phyloP scores from a whole-genome alignment of 2,888 invertebrate genomes.

The Aelia acuminata region DNA sequence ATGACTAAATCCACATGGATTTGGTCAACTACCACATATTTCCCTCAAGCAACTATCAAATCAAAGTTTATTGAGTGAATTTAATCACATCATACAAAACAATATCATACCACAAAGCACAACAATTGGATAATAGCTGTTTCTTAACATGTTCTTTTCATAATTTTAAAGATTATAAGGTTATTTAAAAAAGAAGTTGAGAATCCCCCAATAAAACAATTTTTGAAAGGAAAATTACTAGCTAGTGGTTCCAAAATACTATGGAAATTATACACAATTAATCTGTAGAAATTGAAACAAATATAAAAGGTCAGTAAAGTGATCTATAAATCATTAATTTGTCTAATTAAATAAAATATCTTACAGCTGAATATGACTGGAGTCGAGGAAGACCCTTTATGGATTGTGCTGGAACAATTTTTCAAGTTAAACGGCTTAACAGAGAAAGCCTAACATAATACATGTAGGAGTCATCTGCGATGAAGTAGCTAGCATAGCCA shows the following conservation, averaged over 20 bases:
- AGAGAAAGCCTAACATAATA: too few relatives aligned
- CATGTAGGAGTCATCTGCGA: too few relatives aligned
- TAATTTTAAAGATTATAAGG: not conserved
- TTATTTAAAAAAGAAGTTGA: not conserved
- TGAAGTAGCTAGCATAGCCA: too few relatives aligned
- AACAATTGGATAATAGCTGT: not conserved
- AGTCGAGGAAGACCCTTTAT: too few relatives aligned
- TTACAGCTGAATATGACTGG: too few relatives aligned
- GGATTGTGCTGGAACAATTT: too few relatives aligned
- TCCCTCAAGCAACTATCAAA: not conserved
- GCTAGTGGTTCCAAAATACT: not conserved
- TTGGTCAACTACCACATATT: too few relatives aligned
- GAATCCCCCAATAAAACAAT: not conserved
- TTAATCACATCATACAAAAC: not conserved
- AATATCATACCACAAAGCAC: not conserved
- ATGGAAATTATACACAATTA: not conserved
- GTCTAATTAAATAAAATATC: too few relatives aligned
- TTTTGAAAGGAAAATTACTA: not conserved
- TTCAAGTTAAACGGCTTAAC: too few relatives aligned
- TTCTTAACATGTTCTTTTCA: not conserved
- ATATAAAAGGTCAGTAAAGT: not conserved
- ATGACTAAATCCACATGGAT: not conserved
- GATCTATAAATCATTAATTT: not conserved
- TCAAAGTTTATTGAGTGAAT: not conserved
- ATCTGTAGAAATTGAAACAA: not conserved